phyloP scores from a whole-genome alignment of 2,113 vertebrate genomes.

The Saguinus midas region DNA sequence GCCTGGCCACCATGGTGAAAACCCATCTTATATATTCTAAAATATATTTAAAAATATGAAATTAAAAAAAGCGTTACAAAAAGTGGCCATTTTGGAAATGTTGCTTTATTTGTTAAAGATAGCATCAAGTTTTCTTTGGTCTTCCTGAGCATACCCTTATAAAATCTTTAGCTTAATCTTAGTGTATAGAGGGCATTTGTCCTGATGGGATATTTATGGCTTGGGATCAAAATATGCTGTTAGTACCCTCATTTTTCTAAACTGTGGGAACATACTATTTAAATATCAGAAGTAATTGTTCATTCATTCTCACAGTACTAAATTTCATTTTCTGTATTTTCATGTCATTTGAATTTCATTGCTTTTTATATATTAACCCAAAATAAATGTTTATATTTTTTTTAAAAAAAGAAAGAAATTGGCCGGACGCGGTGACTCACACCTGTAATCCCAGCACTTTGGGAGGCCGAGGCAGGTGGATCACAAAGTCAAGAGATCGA shows the following conservation, averaged over 20 bases:
- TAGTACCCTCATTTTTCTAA: constrained; percentile 4
- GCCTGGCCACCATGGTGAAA: too few relatives aligned
- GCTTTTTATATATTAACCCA: background rate
- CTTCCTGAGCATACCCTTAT: background rate
- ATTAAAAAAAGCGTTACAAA: background rate
- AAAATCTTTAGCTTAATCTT: background rate
- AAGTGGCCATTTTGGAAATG: background rate
- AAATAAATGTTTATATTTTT: background rate
- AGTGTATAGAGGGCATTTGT: background rate
- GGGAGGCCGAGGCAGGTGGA: too few relatives aligned
- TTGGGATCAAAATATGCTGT: background rate
- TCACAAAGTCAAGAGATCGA: too few relatives aligned
- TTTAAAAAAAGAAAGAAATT: too few relatives aligned
- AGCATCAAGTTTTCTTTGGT: background rate
- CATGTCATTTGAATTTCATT: constrained; percentile 13
- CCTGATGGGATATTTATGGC: background rate
- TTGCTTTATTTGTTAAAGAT: background rate
- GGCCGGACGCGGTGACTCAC: too few relatives aligned
- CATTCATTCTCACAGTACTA: background rate
- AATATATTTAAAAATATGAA: too few relatives aligned
- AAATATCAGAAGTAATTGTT: background rate
- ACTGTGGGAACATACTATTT: background rate
- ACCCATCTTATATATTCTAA: too few relatives aligned
- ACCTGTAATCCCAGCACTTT: too few relatives aligned
- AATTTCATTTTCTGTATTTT: constrained; percentile 18